Evolutionary conservation across 1,140 invertebrate species (phyloP), one percentile per base, ranked within the genome.

Genomic region (Drosophila grimshawi): DNA sequence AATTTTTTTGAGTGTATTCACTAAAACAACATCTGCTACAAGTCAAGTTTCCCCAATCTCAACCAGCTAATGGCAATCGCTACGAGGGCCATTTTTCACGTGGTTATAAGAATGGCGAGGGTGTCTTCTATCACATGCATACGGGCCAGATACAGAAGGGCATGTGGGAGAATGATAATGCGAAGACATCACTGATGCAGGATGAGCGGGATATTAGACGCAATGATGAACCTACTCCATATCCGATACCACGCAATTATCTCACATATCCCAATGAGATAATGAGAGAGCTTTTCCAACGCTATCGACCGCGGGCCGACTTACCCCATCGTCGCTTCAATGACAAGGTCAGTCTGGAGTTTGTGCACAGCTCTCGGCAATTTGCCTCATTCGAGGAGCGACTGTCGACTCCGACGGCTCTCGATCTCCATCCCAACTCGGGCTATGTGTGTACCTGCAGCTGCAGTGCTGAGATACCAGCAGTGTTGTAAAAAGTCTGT

Each of bases 101-200:
- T 2, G 94, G 94, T 11, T 86, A 90, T 46, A 95, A 95, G 80
- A 92, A 94, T 78, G 95, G 95, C 2, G 88, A 91, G 63, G 95
- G 95, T 4, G 89, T 88, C 35, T 95, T 93, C 82, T 94, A 94
- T 77, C 94, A 95, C 74, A 90, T 94, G 59, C 79, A 91, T 35
- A 95, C 85, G 3, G 95, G 94, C 2, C 94, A 95, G 80, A 73
- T 94, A 30, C 94, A 95, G 75, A 92, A 93, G 46, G 95, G 94
- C 2, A 78, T 93, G 59, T 95, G 94, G 94, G 70, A 81, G 35
- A 83, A 93, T 43, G 93, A 94, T 76, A 86, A 86, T 11, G 94
- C 93, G 29, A 85, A 93, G 60, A 72, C 62, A 4, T 94, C 93
- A 30, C 91, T 85, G 6, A 93, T 95, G 62, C 85, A 83, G 41